Evolutionary conservation across 2,113 vertebrate genomes (phyloP).

Genomic region (Gadus macrocephalus): DNA sequence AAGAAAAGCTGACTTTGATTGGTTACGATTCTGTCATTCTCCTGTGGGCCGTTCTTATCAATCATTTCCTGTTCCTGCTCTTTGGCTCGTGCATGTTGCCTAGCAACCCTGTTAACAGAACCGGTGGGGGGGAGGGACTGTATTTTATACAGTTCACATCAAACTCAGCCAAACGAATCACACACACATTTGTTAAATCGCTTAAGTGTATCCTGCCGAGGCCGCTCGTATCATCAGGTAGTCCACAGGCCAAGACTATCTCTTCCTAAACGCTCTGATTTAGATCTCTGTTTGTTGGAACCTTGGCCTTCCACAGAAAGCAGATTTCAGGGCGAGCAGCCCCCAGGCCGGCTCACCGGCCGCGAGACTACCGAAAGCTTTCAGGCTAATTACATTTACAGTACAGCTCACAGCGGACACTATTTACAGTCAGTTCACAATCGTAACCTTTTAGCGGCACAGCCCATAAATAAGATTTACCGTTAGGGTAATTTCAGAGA

Average conservation of each 20-base stretch:
- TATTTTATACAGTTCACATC: not conserved
- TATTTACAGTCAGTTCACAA: slow-evolving; percentile 35
- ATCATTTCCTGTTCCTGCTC: not conserved
- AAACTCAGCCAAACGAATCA: not conserved
- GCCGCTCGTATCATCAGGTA: too few relatives aligned
- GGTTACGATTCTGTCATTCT: too few relatives aligned
- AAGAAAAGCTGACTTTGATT: too few relatives aligned
- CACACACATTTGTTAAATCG: too few relatives aligned
- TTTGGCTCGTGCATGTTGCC: not conserved
- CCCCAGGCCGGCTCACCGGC: too few relatives aligned
- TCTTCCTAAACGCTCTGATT: too few relatives aligned
- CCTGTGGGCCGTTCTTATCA: too few relatives aligned
- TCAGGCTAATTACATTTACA: slow-evolving; percentile 3
- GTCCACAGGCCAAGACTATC: too few relatives aligned
- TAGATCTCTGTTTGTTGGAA: too few relatives aligned
- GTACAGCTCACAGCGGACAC: not conserved
- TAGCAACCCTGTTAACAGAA: not conserved
- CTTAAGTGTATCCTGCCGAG: too few relatives aligned
- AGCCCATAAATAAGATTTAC: slow-evolving; percentile 39
- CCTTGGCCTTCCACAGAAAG: too few relatives aligned
- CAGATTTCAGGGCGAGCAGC: too few relatives aligned
- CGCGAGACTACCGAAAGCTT: not conserved
- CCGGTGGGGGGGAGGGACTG: not conserved
- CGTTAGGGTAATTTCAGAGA: slow-evolving; percentile 41
- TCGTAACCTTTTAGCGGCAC: slow-evolving; percentile 29